Base-by-base conservation (phyloP, 1,140 invertebrate genomes). In the Schmidtea mediterranea region DNA sequence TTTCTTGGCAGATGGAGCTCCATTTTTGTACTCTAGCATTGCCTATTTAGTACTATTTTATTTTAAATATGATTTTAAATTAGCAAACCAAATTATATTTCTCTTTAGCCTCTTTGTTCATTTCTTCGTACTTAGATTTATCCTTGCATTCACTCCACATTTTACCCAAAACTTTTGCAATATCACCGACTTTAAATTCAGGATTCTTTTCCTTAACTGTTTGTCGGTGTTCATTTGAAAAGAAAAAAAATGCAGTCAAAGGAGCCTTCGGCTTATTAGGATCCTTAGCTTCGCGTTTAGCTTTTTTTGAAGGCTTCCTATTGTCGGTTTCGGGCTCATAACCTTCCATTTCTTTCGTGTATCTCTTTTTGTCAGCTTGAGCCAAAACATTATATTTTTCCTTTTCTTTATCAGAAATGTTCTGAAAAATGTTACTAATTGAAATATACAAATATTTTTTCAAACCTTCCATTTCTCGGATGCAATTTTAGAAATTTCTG, bases 201-300 rank as follows among this genome's bases (percentile, higher is more conserved):
- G 87, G 86, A 70, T 90, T 82, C n/a, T 74, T 69, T 54, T 75
- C 77, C 65, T 89, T 89, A 18, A 97, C 83, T 59, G 83, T 83
- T 26, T 77, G 74, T 57, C 90, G 75, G 61, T 94, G 87, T 57
- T 97, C 89, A 67, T 87, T 86, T 63, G 84, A 94, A 71, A 95
- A 98, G 77, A 83, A 89, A 71, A 98, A 97, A 73, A 97, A 97
- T 39, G 90, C 87, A 40, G 86, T 89, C 78, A 90, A 90, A 54
- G 83, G 77, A 52, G 87, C 87, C 57, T 84, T 76, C 16, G 83
- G 82, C 63, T 84, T 87, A 45, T 45, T 45, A 8, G 15, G 15
- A 21, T 45, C 43, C 22, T 45, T 45, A 19, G 18, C 43, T 32
- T 32, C 10, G 3, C 26, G 26, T 10, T 32, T 32, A 32, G 84